A percentile compares a stretch with the other conserved stretches of the same genome.
phyloP scores from a whole-genome alignment of 1,140 invertebrate species.

The Adelges cooleyi region DNA sequence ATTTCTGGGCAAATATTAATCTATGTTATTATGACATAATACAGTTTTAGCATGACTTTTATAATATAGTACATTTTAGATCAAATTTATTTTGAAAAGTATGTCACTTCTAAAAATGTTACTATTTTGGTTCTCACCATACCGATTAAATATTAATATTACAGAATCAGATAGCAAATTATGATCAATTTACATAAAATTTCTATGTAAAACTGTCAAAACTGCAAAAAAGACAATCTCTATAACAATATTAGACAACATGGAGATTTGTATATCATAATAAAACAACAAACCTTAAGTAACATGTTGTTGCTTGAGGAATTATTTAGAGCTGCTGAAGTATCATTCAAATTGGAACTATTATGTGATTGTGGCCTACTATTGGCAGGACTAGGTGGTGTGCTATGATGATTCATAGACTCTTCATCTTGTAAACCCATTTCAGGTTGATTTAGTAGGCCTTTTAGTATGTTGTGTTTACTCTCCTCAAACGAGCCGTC shows the following conservation, averaged over 20 bases:
- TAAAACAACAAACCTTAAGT: conserved; percentile 58
- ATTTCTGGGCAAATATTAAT: no score
- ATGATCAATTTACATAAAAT: neutral
- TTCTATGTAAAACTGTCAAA: neutral
- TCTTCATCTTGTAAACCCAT: conserved; percentile 46
- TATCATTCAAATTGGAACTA: conserved; percentile 14
- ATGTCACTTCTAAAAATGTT: no score
- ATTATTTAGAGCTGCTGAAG: conserved; percentile 29
- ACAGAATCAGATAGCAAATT: no score
- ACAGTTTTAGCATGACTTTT: no score
- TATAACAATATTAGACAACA: no score
- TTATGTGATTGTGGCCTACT: neutral
- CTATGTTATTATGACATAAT: no score
- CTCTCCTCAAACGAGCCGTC: conserved; percentile 38
- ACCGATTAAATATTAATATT: no score
- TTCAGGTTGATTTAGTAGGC: conserved; percentile 66
- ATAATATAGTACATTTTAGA: no score
- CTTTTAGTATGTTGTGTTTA: conserved; percentile 55
- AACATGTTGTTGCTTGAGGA: conserved; percentile 53
- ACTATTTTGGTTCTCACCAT: no score
- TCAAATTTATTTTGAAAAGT: no score
- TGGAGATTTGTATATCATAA: no score
- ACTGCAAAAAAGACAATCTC: neutral
- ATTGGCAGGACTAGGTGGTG: neutral
- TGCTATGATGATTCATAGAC: neutral